Conservation (phyloP, 2,797 vertebrate genomes). For the Chrysocyon brachyurus region DNA sequence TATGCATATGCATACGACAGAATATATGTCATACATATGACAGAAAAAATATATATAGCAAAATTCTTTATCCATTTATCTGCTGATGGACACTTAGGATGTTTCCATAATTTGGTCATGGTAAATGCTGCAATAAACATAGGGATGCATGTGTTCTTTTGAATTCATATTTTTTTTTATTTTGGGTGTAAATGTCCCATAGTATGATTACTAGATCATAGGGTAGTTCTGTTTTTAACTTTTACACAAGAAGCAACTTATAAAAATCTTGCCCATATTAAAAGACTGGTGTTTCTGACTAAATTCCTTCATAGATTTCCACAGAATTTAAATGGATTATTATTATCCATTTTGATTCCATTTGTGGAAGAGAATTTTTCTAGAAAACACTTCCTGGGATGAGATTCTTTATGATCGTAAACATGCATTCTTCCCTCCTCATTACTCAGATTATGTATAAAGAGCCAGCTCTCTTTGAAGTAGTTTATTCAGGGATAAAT, state of each 20-base stretch:
- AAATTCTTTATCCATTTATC: background rate
- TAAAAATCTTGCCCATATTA: too few species aligned
- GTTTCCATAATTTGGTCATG: background rate
- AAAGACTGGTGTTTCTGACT: too few species aligned
- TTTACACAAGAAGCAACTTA: background rate
- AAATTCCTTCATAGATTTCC: too few species aligned
- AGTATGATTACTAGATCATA: background rate
- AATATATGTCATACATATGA: too few species aligned
- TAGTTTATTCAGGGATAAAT: background rate
- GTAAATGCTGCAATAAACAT: background rate
- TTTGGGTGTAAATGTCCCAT: background rate
- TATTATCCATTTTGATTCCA: background rate
- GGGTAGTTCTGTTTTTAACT: background rate
- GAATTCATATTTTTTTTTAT: background rate
- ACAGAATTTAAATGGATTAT: too few species aligned
- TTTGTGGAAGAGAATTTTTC: background rate
- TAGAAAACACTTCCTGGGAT: slow-evolving; percentile 16
- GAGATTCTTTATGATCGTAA: background rate
- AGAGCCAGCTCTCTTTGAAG: background rate
- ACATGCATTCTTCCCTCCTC: background rate
- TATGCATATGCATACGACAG: background rate
- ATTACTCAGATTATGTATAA: background rate
- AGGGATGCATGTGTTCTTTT: background rate
- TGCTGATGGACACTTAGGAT: background rate
- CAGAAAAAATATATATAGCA: background rate